phyloP scores from a whole-genome alignment of 1,140 invertebrate genomes.

The Leptinotarsa defecta region DNA sequence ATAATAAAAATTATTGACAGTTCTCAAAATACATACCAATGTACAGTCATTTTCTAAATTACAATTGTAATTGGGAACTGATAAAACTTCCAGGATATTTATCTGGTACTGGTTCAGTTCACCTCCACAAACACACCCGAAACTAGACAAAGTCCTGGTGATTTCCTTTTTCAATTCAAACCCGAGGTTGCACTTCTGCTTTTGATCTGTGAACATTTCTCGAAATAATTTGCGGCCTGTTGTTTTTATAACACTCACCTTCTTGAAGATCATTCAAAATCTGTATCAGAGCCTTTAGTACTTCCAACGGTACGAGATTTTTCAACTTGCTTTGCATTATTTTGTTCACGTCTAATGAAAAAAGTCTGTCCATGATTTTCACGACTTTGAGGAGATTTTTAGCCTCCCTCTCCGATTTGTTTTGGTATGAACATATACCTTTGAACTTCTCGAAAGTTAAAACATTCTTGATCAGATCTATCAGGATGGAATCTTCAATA shows the following conservation, averaged over 20 bases:
- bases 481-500: slow-evolving; percentile 23
- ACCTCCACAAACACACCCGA: slow-evolving; percentile 27
- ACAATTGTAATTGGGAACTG: slow-evolving; percentile 39
- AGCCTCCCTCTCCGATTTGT: slow-evolving; percentile 27
- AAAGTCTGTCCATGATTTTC: slow-evolving; percentile 31
- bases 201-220: slow-evolving; percentile 21
- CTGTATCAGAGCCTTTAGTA: slow-evolving; percentile 32
- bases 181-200: slow-evolving; percentile 21
- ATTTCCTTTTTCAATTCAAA: slow-evolving; percentile 30
- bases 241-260: slow-evolving; percentile 32
- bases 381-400: slow-evolving; percentile 25
- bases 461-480: slow-evolving; percentile 26
- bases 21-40: slow-evolving; percentile 38
- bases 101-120: slow-evolving; percentile 26
- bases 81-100: slow-evolving; percentile 39
- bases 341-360: slow-evolving; percentile 30
- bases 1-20: not conserved
- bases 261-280: slow-evolving; percentile 34
- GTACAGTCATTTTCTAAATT: slow-evolving; percentile 40
- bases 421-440: slow-evolving; percentile 21
- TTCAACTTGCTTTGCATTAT: slow-evolving; percentile 32
- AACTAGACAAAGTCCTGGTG: slow-evolving; percentile 32
- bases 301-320: slow-evolving; percentile 31
- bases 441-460: slow-evolving; percentile 23
- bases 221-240: not conserved